Evolutionary conservation across 1,140 invertebrate species (phyloP).

Genomic region (Tenebrio molitor): DNA sequence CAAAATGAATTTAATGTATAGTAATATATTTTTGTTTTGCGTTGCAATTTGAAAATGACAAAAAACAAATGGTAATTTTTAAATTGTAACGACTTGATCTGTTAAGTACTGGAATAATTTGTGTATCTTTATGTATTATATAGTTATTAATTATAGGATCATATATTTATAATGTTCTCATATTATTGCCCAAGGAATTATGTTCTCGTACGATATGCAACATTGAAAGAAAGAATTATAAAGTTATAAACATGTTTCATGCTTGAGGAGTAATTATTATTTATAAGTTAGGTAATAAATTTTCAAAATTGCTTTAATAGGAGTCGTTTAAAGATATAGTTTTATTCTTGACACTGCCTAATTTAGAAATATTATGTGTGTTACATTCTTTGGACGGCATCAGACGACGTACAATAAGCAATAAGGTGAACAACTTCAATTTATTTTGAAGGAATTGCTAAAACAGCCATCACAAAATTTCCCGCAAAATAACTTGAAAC

Average conservation of each 20-base stretch:
- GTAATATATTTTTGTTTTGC: slow-evolving; percentile 53
- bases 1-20: slow-evolving; percentile 50
- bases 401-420: slow-evolving; percentile 17
- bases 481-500: slow-evolving; percentile 7
- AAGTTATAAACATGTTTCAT: slow-evolving; percentile 43
- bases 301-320: slow-evolving; percentile 25
- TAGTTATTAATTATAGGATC: slow-evolving; percentile 45
- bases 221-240: neutral
- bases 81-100: slow-evolving; percentile 42
- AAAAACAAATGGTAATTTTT: slow-evolving; percentile 3
- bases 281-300: slow-evolving; percentile 38
- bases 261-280: slow-evolving; percentile 42
- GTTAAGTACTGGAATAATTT: slow-evolving; percentile 46
- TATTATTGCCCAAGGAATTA: slow-evolving; percentile 39
- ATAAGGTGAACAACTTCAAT: neutral
- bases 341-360: slow-evolving; percentile 54
- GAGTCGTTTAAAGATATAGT: slow-evolving; percentile 33
- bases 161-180: slow-evolving; percentile 45
- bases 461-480: slow-evolving; percentile 13
- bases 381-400: slow-evolving; percentile 30
- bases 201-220: slow-evolving; percentile 40
- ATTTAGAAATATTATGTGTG: slow-evolving; percentile 48
- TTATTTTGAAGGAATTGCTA: slow-evolving; percentile 3
- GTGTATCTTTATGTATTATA: slow-evolving; percentile 47
- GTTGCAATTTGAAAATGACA: slow-evolving; percentile 37